These are phyloP conservation scores for Hirudo medicinalis DNA, from an alignment of 1,140 invertebrate genomes.

Conservation along the genomic window DNA sequence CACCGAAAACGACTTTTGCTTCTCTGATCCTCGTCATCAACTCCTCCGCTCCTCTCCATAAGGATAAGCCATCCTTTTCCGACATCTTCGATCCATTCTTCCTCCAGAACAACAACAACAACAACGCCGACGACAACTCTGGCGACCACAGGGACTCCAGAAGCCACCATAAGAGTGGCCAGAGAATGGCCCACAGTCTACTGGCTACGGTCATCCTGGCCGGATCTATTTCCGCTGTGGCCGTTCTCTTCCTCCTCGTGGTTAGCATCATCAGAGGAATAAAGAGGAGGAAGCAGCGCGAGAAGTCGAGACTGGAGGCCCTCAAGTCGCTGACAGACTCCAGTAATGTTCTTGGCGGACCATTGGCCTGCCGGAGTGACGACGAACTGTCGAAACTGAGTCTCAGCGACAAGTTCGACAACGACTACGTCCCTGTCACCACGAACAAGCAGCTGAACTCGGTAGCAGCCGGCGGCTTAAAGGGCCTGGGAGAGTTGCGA, in stretches of 20 bases:
- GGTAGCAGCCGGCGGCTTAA: no score
- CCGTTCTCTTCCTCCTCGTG: neutral
- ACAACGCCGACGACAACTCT: neutral
- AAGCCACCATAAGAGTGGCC: neutral
- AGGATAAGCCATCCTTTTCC: neutral
- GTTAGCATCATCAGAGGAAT: neutral
- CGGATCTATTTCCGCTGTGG: neutral
- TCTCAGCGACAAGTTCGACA: no score
- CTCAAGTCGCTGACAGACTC: no score
- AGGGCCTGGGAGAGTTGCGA: no score
- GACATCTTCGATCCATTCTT: no score
- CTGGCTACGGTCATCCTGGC: neutral
- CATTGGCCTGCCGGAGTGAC: no score
- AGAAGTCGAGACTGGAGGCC: neutral
- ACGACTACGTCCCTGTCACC: no score
- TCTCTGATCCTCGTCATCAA: neutral
- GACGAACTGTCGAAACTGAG: no score
- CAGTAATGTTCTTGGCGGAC: no score
- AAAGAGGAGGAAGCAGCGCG: neutral
- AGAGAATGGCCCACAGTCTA: slow-evolving; percentile 6
- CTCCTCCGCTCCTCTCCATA: neutral
- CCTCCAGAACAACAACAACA: slow-evolving; percentile 6
- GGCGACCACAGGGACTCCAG: neutral
- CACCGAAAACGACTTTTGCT: neutral
- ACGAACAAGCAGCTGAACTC: no score